phyloP scores from a whole-genome alignment of 2,113 vertebrate genomes.

The Nothoprocta pentlandii region DNA sequence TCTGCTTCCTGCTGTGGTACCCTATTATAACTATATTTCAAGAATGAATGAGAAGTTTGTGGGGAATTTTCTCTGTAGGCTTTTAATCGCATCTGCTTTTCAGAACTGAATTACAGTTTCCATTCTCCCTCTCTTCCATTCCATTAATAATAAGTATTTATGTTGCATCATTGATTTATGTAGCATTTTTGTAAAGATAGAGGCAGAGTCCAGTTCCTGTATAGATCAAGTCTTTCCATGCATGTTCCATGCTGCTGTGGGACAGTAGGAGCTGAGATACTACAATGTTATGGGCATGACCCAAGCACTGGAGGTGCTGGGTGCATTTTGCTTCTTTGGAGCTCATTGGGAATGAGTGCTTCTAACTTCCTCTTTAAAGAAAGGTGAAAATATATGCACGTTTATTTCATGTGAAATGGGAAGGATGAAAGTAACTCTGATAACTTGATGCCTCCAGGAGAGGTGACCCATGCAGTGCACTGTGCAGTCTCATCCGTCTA shows the following conservation, averaged over 20 bases:
- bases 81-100: constrained; percentile 20
- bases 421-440: neutral
- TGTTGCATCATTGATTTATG: neutral
- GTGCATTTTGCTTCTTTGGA: neutral
- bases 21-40: neutral
- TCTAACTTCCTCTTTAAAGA: neutral
- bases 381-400: neutral
- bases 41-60: neutral
- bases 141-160: constrained; percentile 13
- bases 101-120: constrained; percentile 23
- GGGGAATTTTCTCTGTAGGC: neutral
- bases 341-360: neutral
- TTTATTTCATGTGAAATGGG: neutral
- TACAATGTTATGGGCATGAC: neutral
- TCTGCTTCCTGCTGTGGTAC: neutral
- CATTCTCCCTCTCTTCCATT: neutral
- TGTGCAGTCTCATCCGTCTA: neutral
- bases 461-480: neutral
- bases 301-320: neutral
- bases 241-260: neutral
- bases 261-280: neutral
- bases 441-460: neutral
- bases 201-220: neutral
- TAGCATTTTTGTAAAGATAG: neutral
- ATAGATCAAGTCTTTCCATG: neutral